Percentiles rank a stretch among this genome's conserved stretches.
Evolutionary conservation across 2,797 vertebrate genomes (phyloP).

Genomic region (Cossypha heuglini): DNA sequence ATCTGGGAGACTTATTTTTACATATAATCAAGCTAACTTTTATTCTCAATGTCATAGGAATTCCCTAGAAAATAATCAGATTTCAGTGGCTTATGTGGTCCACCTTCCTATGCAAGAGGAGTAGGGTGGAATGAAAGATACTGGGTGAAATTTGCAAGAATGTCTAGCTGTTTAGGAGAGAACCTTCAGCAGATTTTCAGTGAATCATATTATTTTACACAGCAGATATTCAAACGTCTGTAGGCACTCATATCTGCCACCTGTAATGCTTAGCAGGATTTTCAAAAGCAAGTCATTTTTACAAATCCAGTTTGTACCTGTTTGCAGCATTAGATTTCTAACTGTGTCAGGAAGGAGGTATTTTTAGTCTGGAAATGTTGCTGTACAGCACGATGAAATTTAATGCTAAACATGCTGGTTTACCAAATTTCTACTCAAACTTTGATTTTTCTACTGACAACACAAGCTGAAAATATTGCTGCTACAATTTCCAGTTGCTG

Average conservation of each 20-base stretch:
- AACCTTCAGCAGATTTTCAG: not conserved
- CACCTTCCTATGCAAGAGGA: not conserved
- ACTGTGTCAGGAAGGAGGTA: not conserved
- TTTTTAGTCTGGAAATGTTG: conserved; percentile 4
- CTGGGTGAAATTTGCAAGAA: not conserved
- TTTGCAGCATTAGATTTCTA: conserved; percentile 4
- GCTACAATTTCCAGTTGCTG: not conserved
- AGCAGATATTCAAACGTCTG: not conserved
- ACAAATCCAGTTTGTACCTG: conserved; percentile 34
- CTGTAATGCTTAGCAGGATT: not conserved
- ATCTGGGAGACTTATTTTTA: not conserved
- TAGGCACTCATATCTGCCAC: not conserved
- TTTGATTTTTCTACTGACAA: conserved; percentile 1
- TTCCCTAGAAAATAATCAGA: not conserved
- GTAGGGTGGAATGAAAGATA: not conserved
- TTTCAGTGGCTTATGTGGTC: not conserved
- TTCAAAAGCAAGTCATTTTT: not conserved
- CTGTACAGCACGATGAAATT: not conserved
- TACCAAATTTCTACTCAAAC: not conserved
- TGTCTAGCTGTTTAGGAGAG: not conserved
- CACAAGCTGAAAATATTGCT: not conserved
- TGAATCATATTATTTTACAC: not conserved
- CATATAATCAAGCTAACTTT: not conserved
- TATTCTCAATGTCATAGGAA: not conserved
- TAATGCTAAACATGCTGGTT: conserved; percentile 4